These are phyloP conservation scores for Cyrtonyx montezumae DNA, from an alignment of 2,113 vertebrate species.

Conservation along the genomic window DNA sequence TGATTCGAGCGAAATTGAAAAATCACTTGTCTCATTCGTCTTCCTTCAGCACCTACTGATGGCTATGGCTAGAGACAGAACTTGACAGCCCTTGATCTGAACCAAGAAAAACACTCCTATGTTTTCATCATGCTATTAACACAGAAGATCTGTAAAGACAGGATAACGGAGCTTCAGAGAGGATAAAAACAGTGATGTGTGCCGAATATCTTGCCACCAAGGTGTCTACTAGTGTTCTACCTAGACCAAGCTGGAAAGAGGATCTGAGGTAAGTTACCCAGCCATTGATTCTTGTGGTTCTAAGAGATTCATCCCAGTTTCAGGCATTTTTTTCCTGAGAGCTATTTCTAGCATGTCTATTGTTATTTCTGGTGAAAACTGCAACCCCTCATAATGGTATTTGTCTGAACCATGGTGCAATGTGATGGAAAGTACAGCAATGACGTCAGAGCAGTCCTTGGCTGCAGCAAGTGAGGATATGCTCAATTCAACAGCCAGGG, in stretches of 20 bases:
- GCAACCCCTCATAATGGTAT: neutral
- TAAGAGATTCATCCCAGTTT: neutral
- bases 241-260: neutral
- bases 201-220: neutral
- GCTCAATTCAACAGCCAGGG: too few relatives aligned
- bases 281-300: neutral
- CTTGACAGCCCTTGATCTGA: neutral
- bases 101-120: neutral
- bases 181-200: neutral
- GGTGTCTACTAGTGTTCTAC: neutral
- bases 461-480: too few relatives aligned
- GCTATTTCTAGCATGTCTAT: neutral
- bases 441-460: too few relatives aligned
- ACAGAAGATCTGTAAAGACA: neutral
- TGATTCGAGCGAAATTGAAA: neutral
- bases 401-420: neutral
- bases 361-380: neutral
- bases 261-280: neutral
- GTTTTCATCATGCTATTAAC: neutral
- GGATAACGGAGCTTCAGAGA: neutral
- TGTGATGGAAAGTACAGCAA: too few relatives aligned
- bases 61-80: neutral
- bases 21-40: neutral
- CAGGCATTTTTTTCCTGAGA: neutral
- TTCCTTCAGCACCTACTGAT: neutral